phyloP scores from a whole-genome alignment of 1,140 invertebrate genomes.

The Brachionus calyciflorus region DNA sequence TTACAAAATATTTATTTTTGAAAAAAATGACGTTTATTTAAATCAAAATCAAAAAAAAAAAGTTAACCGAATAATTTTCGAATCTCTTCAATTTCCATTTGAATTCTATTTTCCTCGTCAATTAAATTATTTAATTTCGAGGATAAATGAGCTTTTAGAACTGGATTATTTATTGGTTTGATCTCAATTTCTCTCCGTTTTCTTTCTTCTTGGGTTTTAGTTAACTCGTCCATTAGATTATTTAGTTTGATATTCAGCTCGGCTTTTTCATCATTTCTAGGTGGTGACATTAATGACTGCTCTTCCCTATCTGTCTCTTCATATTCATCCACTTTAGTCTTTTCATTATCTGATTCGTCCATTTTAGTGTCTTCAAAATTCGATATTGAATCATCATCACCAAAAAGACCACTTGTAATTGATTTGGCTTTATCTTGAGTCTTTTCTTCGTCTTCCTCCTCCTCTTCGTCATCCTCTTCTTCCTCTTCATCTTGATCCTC shows the following conservation, averaged over 20 bases:
- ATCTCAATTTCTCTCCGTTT: slow-evolving; percentile 25
- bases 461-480: slow-evolving; percentile 10
- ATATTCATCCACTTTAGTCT: slow-evolving; percentile 3
- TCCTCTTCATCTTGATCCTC: slow-evolving; percentile 21
- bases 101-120: slow-evolving; percentile 16
- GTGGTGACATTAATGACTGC: not conserved
- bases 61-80: not conserved
- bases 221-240: not conserved
- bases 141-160: slow-evolving; percentile 8
- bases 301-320: not conserved
- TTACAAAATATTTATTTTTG: too few relatives aligned
- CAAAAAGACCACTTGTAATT: slow-evolving; percentile 10
- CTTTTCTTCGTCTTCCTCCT: not conserved
- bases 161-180: slow-evolving; percentile 13
- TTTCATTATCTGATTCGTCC: slow-evolving; percentile 13
- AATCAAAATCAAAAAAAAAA: not conserved
- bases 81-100: slow-evolving; percentile 7
- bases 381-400: slow-evolving; percentile 14
- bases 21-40: not conserved
- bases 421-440: not conserved
- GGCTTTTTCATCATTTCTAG: not conserved
- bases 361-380: slow-evolving; percentile 21
- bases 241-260: not conserved
- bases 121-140: slow-evolving; percentile 18
- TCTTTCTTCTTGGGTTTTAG: slow-evolving; percentile 6